Evolutionary conservation across 1,140 invertebrate species (phyloP), one percentile per base, ranked within the genome.

Genomic region (Arctopsyche grandis): DNA sequence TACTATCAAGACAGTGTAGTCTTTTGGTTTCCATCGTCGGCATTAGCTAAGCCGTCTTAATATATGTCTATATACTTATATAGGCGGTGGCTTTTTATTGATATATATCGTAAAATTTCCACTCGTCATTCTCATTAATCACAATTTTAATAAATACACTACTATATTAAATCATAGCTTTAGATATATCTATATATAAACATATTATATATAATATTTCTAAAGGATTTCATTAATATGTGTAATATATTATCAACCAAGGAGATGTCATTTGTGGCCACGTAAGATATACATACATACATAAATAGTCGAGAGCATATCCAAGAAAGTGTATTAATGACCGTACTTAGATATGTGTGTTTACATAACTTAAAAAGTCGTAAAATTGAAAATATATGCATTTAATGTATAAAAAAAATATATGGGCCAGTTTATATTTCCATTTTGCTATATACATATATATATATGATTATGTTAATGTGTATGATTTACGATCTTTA

Each of bases 311-410:
- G 21, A 58, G 24, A 19, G 24, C 21, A 66, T 66, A 66, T 66
- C 63, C 24, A 60, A 66, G 63, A 66, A 66, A 66, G 63, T 66
- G 63, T 66, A 66, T 66, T 66, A 66, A 66, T 66, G 24, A 60
- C 9, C 56, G 56, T 60, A n/a, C n/a, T n/a, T n/a, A 60, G 56
- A 10, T 60, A 60, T 19, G 9, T 60, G 21, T 60, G 7, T 38
- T 38, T 38, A n/a, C n/a, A n/a, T n/a, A 38, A 38, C 7, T 4
- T 38, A 4, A 38, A 38, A 38, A 38, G 1, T 38, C 7, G 1
- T 38, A 38, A 38, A 38, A 38, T 7, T 38, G 29, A 12, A 66
- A 3, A 26, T 63, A 66, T 66, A 66, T 66, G 24, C 63, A 66
- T 22, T n/a, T 22, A 66, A 22, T 66, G 24, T 26, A 26, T 21